Evolutionary conservation across 2,888 invertebrate genomes (phyloP), one percentile per base, ranked within the genome.

Genomic region (Oxytorus armatus): DNA sequence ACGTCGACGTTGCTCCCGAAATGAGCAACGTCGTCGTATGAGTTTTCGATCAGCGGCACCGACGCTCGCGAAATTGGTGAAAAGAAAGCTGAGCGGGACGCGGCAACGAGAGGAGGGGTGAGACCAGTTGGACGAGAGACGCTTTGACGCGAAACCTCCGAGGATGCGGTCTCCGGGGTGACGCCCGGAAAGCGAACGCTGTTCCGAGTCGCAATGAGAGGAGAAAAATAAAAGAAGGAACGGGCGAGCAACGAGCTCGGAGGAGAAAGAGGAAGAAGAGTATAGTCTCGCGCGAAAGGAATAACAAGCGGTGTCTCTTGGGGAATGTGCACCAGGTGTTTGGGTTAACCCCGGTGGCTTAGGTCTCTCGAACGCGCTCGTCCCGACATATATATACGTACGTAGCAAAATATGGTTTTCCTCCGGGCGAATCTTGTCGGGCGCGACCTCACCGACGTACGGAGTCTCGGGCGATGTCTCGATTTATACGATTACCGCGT

Each of bases 321-420:
- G 89, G 91, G 84, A 81, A 55, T 85, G 88, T 86, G 91, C 90
- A 91, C 91, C 91, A 92, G 91, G 91, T 92, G 91, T 55, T 86
- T 81, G 87, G 88, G 88, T 88, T 89, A 90, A 90, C 88, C 88
- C 87, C 86, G 83, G 85, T 84, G 89, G 89, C 89, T 89, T 89
- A 89, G 89, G 86, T 85, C 85, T 88, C 88, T 87, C 84, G 86
- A 83, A 33, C 25, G 53, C 53, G n/a, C 11, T n/a, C 53, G 16
- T 33, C 33, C 49, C 29, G 33, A 47, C 16, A 36, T 18, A 18
- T 39, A 47, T 23, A 16, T 4, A 16, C 1, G 21, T 7, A 39
- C 8, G 21, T 21, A 23, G 10, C 1, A 10, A 51, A 29, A 3
- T 39, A 39, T 10, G 39, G 10, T 39, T 39, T 39, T 44, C 44